A percentile compares a stretch with the other conserved stretches of the same genome.
These are phyloP conservation scores for Cuniculus paca DNA, from an alignment of 2,797 vertebrate genomes.

Conservation along the genomic window DNA sequence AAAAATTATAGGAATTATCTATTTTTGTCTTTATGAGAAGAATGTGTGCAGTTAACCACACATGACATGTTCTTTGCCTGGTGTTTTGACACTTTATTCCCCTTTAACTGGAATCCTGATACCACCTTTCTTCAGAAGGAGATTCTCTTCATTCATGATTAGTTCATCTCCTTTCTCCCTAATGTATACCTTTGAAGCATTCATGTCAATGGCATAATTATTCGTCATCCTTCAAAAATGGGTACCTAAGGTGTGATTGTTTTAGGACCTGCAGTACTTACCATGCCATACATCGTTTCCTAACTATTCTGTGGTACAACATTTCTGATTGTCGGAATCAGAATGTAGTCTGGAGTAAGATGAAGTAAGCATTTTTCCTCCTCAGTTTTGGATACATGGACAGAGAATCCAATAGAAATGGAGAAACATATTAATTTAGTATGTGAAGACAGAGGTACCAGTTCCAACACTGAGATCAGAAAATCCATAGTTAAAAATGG, in stretches of 20 bases:
- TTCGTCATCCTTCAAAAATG: background rate
- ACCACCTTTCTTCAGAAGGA: background rate
- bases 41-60: background rate
- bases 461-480: background rate
- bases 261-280: background rate
- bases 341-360: background rate
- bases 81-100: background rate
- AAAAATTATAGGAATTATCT: background rate
- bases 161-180: background rate
- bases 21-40: background rate
- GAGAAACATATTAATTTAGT: background rate
- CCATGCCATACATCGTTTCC: background rate
- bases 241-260: background rate
- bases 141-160: background rate
- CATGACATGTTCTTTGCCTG: background rate
- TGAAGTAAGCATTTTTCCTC: background rate
- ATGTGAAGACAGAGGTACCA: background rate
- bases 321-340: background rate
- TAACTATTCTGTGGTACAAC: background rate
- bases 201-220: background rate
- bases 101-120: background rate
- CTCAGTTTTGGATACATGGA: background rate
- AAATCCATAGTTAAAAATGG: background rate
- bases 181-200: background rate
- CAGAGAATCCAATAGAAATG: background rate